Evolutionary conservation across 1,140 invertebrate genomes (phyloP).

Genomic region (Trialeurodes vaporariorum): DNA sequence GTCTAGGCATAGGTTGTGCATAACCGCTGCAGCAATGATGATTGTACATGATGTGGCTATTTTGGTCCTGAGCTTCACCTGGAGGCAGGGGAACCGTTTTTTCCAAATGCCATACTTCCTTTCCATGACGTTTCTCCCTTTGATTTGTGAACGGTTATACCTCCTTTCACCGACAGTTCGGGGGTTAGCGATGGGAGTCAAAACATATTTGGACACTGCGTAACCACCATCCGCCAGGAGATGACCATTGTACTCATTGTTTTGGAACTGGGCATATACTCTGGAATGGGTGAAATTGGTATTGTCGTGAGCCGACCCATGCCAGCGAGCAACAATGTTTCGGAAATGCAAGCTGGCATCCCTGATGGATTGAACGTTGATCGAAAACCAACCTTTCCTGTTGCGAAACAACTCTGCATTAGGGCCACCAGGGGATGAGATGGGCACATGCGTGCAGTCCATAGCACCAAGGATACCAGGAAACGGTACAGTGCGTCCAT

Average conservation of each 20-base stretch:
- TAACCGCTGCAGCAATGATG: constrained; percentile 32
- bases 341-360: constrained; percentile 25
- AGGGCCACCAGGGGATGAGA: constrained; percentile 19
- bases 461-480: constrained; percentile 34
- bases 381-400: constrained; percentile 33
- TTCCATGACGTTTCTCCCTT: constrained; percentile 14
- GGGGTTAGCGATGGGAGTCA: constrained; percentile 14
- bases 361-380: constrained; percentile 34
- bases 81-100: constrained; percentile 17
- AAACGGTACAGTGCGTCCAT: no score
- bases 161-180: background rate
- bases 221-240: constrained; percentile 10
- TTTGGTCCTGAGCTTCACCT: constrained; percentile 25
- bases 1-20: constrained; percentile 32
- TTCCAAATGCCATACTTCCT: constrained; percentile 17
- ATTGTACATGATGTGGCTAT: constrained; percentile 25
- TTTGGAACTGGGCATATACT: constrained; percentile 4
- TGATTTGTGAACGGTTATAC: constrained; percentile 13
- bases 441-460: constrained; percentile 33
- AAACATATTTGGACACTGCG: constrained; percentile 9
- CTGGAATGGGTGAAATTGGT: constrained; percentile 24
- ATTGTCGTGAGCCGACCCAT: constrained; percentile 29
- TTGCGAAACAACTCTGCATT: constrained; percentile 34
- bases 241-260: background rate
- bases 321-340: constrained; percentile 30